Base-by-base conservation (phyloP, 2,888 invertebrate species). In the Melinopterus prodromus region DNA sequence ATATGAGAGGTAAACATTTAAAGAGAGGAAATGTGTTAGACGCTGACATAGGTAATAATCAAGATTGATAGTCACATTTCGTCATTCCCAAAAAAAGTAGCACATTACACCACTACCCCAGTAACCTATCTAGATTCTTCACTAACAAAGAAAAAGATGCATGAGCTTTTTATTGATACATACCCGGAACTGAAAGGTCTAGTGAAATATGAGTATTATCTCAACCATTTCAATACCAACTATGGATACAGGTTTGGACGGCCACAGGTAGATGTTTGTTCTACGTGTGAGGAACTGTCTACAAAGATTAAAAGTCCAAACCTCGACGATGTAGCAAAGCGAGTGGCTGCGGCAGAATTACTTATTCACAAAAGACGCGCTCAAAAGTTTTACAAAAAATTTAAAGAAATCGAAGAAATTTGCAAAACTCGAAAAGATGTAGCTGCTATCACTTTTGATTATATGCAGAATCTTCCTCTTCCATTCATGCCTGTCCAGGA, bases 401-500 rank as follows among this genome's bases (percentile, higher is more conserved):
- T 82, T 12, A 36, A 83, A 71, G 81, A 82, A 77, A 38, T 81
- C 9, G 53, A 77, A 38, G 70, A 81, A 77, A 69, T 80, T 69
- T 84, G 80, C 72, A 3, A 81, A 70, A 76, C 78, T 38, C 72
- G 77, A 78, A 37, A 71, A 69, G 80, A 82, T 71, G 80, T 81
- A 76, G 71, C 35, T 38, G 83, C 80, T 69, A 82, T 84, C 38
- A 53, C 38, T 37, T 84, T 83, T 74, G 83, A 84, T 80, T 85
- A 80, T 71, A 85, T 84, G 78, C 83, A 84, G 77, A 85, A 85
- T 78, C 74, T 84, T n/a, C 84, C 82, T 16, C 71, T 85, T n/a
- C 84, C 84, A 0, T 16, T 16, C 14, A 81, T 84, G 69, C 84
- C 85, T 16, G 84, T 85, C 7, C 36, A 74, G 36, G 74, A 36